Evolutionary conservation across 2,797 vertebrate genomes (phyloP).

Genomic region (Calcarius lapponicus): DNA sequence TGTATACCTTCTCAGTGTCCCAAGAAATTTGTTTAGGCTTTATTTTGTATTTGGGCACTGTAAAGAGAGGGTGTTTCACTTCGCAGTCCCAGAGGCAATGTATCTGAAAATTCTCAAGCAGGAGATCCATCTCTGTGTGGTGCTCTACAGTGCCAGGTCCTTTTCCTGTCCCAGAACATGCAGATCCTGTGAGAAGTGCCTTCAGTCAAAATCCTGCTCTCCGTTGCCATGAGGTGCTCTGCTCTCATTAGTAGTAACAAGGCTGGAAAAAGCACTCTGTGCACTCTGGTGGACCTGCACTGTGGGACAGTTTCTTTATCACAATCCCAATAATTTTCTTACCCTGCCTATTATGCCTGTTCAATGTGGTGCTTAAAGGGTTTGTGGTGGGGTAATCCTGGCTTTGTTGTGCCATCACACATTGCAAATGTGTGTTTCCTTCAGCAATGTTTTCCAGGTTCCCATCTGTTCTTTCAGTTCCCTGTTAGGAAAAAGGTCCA

Average conservation of each 20-base stretch:
- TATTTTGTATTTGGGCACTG: not conserved
- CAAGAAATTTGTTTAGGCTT: not conserved
- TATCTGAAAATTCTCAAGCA: not conserved
- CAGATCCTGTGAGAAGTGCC: not conserved
- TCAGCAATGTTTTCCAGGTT: not conserved
- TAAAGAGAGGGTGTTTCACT: not conserved
- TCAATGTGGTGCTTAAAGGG: not conserved
- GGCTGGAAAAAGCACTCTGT: not conserved
- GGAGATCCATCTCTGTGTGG: not conserved
- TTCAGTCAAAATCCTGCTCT: not conserved
- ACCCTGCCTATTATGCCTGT: not conserved
- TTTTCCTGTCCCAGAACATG: not conserved
- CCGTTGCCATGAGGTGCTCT: not conserved
- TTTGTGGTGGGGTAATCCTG: not conserved
- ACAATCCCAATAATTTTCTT: not conserved
- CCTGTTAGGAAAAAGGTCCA: not conserved
- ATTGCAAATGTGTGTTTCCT: not conserved
- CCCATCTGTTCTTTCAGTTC: not conserved
- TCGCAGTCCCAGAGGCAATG: rapidly evolving
- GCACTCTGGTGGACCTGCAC: not conserved
- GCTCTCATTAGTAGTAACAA: not conserved
- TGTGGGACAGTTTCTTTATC: not conserved
- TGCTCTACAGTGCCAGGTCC: not conserved
- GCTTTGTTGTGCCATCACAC: not conserved
- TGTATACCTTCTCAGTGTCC: not conserved